Conservation (phyloP, 2,797 vertebrate genomes). For the Oreochromis mossambicus region DNA sequence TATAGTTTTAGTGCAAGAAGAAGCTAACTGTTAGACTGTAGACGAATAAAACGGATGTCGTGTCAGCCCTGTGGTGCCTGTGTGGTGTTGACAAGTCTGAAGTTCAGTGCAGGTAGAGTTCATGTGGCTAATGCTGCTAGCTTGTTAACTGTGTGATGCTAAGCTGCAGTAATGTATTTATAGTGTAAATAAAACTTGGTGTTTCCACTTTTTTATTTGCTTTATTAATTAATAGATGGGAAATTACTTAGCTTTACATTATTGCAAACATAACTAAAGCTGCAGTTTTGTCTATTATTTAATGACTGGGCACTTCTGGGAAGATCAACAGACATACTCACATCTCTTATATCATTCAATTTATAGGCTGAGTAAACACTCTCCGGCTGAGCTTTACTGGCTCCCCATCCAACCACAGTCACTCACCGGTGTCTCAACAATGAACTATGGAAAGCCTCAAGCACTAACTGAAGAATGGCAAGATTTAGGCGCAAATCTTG, state of each 20-base stretch:
- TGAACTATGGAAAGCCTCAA: slow-evolving; percentile 30
- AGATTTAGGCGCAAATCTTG: slow-evolving; percentile 89
- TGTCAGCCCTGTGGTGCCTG: neutral
- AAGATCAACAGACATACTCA: neutral
- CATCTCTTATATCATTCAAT: neutral
- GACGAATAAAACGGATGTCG: neutral
- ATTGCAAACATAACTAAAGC: neutral
- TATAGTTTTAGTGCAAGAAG: neutral
- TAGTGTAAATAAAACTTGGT: neutral
- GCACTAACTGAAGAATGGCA: slow-evolving; percentile 80
- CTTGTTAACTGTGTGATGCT: neutral
- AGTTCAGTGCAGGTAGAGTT: slow-evolving; percentile 52
- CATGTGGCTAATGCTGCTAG: neutral
- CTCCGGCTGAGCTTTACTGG: neutral
- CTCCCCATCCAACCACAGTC: neutral
- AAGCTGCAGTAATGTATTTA: neutral
- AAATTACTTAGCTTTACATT: neutral
- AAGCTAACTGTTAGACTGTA: neutral
- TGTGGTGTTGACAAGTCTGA: slow-evolving; percentile 18
- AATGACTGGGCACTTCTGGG: neutral
- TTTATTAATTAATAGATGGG: neutral
- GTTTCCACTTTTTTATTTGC: neutral
- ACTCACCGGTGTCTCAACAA: slow-evolving; percentile 20
- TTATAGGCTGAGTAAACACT: slow-evolving; percentile 11
- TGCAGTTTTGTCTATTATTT: neutral